These are phyloP conservation scores for Acromyrmex echinatior DNA, from an alignment of 1,140 invertebrate species.

Conservation along the genomic window DNA sequence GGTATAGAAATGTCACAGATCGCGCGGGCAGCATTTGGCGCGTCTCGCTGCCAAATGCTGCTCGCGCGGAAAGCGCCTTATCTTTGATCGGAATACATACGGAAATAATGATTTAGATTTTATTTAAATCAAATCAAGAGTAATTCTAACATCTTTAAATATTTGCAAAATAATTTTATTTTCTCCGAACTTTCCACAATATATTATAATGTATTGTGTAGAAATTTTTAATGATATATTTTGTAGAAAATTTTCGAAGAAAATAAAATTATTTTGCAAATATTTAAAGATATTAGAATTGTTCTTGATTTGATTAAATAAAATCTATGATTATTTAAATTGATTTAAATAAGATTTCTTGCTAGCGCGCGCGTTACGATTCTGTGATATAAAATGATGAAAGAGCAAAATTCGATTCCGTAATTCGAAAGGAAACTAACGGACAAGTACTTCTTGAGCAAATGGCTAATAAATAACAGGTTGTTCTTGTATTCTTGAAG, in stretches of 20 bases:
- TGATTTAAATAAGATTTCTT: not conserved
- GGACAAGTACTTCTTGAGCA: slow-evolving; percentile 2
- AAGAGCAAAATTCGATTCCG: slow-evolving; percentile 11
- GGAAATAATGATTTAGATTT: not conserved
- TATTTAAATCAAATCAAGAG: not conserved
- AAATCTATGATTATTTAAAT: not conserved
- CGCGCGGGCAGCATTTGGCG: slow-evolving; percentile 55
- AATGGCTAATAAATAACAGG: slow-evolving; percentile 25
- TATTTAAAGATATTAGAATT: not conserved
- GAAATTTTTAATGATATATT: not conserved
- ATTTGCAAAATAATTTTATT: not conserved
- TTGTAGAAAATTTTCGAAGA: not conserved
- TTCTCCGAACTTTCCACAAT: not conserved
- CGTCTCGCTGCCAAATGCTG: slow-evolving; percentile 80
- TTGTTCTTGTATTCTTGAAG: slow-evolving; percentile 26
- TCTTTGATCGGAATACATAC: not conserved
- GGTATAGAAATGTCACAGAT: slow-evolving; percentile 86
- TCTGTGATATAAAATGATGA: not conserved
- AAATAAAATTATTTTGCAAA: not conserved
- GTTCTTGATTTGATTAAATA: not conserved
- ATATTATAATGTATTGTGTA: too few species aligned
- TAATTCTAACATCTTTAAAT: not conserved
- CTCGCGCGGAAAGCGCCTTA: slow-evolving; percentile 21
- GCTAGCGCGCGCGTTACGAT: not conserved
- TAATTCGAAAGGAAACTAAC: not conserved